phyloP scores from a whole-genome alignment of 2,797 vertebrate species.

The Chelmon rostratus region DNA sequence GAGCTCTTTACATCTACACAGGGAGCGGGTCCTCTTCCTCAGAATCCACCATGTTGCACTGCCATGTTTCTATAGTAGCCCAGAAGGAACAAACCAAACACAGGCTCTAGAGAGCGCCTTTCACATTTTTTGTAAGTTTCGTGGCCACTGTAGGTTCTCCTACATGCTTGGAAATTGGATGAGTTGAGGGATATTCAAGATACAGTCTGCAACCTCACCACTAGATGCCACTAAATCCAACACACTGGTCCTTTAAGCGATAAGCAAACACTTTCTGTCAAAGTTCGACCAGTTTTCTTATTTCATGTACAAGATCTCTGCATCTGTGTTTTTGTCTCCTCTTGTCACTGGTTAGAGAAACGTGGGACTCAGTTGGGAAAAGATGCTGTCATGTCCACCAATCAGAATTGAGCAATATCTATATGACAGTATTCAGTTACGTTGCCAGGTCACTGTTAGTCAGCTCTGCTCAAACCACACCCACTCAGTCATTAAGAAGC shows the following conservation, averaged over 20 bases:
- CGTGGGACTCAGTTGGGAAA: not conserved
- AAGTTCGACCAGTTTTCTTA: not conserved
- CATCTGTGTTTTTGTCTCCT: not conserved
- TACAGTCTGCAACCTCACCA: too few species aligned
- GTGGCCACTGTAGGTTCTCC: too few species aligned
- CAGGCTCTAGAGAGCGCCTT: too few species aligned
- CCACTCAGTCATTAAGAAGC: not conserved
- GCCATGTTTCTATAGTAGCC: too few species aligned
- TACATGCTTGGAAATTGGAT: too few species aligned
- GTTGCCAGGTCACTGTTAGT: not conserved
- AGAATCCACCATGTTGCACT: too few species aligned
- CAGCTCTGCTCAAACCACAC: not conserved
- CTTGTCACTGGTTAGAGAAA: not conserved
- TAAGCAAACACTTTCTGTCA: not conserved
- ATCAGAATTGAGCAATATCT: not conserved
- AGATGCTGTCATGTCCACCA: too few species aligned
- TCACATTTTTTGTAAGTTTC: too few species aligned
- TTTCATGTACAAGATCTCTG: not conserved
- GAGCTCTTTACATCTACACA: too few species aligned
- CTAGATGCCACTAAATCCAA: too few species aligned
- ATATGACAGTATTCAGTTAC: not conserved
- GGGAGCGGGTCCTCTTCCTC: too few species aligned
- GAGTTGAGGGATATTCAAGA: too few species aligned
- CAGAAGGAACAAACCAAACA: not conserved
- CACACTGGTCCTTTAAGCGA: not conserved